Conservation (phyloP, 2,888 invertebrate genomes). For the Terebella lapidaria region DNA sequence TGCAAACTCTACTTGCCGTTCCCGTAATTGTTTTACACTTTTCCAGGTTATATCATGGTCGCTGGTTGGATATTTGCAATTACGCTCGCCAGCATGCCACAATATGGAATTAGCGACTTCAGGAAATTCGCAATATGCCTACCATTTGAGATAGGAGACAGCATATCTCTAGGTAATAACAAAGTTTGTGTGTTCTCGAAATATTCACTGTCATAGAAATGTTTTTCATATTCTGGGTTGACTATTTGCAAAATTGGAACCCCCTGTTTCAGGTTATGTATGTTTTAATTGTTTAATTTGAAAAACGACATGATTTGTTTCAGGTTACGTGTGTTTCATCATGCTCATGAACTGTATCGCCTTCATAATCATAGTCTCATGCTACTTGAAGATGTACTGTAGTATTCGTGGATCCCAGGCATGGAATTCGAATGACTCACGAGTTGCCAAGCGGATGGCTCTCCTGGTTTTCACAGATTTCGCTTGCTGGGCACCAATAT, state of each 20-base stretch:
- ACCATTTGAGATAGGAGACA: conserved; percentile 83
- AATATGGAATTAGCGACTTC: conserved; percentile 89
- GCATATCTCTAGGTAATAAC: conserved; percentile 64
- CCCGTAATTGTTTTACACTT: not conserved
- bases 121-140: conserved; percentile 93
- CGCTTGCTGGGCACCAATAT: conserved; percentile 96
- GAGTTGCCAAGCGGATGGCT: conserved; percentile 95
- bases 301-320: not conserved
- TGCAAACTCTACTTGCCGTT: too few species aligned
- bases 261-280: not conserved
- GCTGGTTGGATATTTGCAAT: conserved; percentile 88
- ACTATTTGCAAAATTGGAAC: too few species aligned
- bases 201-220: too few species aligned
- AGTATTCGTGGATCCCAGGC: conserved; percentile 90
- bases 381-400: conserved; percentile 96
- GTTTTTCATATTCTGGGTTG: too few species aligned
- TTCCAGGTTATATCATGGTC: conserved; percentile 75
- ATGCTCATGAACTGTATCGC: conserved; percentile 60
- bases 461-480: conserved; percentile 94
- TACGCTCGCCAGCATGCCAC: conserved; percentile 79
- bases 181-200: too few species aligned
- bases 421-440: conserved; percentile 94
- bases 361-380: conserved; percentile 89
- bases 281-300: not conserved
- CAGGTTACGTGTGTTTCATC: conserved; percentile 48